Base-by-base conservation (phyloP, 2,888 invertebrate genomes). In the Aelia acuminata region DNA sequence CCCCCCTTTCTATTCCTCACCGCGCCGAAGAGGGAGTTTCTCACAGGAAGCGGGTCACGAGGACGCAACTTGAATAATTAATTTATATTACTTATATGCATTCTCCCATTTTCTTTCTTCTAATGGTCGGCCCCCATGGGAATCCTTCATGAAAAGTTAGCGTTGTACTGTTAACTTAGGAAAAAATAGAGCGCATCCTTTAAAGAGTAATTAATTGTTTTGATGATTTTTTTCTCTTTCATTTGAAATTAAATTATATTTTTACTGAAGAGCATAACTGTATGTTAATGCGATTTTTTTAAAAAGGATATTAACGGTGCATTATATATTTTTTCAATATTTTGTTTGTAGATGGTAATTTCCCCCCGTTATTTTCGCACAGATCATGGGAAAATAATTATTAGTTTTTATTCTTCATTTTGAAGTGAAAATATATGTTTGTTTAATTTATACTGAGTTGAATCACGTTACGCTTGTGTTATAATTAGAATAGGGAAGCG, bases 1-100 rank as follows among this genome's bases (percentile, higher is more conserved):
- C 26, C 26, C 26, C 26, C 26, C 13, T 3, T n/a, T 15, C 10
- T 1, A 53, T 11, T 11, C 13, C 26, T 15, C 57, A 13, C 4
- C 57, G 26, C 26, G 75, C 75, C 18, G 75, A 75, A 43, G 75
- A 20, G 39, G 75, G 39, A 75, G 75, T 31, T 85, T 85, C 85
- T 85, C 85, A 85, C 85, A 49, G 50, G 85, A 85, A 85, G 85
- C 49, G 49, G 85, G 85, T 85, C 53, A 85, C 31, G 50, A 53
- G 85, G 85, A 48, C 85, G 85, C 50, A 39, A 53, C 53, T 85
- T 85, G 53, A 85, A 49, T 85, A 53, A 85, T 85, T 85, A 85
- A 85, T 85, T 85, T 49, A 49, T 85, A 49, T 85, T 31, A 50
- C 35, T 85, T 85, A 53, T 85, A 39, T 49, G n/a, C 84, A 47